Evolutionary conservation across 1,140 invertebrate genomes (phyloP).

Genomic region (Drosophila ironensis): DNA sequence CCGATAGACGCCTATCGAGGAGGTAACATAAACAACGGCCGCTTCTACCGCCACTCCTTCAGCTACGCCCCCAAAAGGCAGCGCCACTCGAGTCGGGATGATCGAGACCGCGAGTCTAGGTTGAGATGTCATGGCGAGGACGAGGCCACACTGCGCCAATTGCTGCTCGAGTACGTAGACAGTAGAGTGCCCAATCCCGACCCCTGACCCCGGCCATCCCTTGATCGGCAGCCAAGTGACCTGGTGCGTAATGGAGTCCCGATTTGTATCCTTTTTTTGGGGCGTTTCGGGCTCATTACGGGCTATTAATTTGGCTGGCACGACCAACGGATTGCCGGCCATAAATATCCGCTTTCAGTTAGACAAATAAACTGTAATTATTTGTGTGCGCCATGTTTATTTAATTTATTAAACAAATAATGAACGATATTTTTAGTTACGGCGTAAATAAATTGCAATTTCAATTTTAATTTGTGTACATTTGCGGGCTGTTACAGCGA

Average conservation of each 20-base stretch:
- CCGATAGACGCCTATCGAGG: conserved; percentile 75
- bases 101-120: conserved; percentile 80
- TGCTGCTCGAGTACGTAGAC: conserved; percentile 82
- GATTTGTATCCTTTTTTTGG: not conserved
- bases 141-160: conserved; percentile 82
- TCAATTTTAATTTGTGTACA: conserved; percentile 33
- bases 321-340: conserved; percentile 36
- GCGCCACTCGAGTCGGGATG: conserved; percentile 71
- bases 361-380: conserved; percentile 72
- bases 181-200: not conserved
- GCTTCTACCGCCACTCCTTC: conserved; percentile 81
- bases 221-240: conserved; percentile 8
- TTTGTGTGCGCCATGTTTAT: conserved; percentile 42
- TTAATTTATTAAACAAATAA: conserved; percentile 49
- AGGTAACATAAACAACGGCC: conserved; percentile 80
- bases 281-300: conserved; percentile 51
- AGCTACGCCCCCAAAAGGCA: conserved; percentile 81
- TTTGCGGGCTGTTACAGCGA: conserved; percentile 4
- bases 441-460: conserved; percentile 43
- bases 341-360: conserved; percentile 73
- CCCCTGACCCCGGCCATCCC: not conserved
- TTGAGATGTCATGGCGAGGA: conserved; percentile 82
- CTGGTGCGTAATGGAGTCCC: conserved; percentile 19
- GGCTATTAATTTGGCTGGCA: conserved; percentile 65
- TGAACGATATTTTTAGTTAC: conserved; percentile 29